Evolutionary conservation across 2,888 invertebrate genomes (phyloP).

Genomic region (Drosophila mimetica): DNA sequence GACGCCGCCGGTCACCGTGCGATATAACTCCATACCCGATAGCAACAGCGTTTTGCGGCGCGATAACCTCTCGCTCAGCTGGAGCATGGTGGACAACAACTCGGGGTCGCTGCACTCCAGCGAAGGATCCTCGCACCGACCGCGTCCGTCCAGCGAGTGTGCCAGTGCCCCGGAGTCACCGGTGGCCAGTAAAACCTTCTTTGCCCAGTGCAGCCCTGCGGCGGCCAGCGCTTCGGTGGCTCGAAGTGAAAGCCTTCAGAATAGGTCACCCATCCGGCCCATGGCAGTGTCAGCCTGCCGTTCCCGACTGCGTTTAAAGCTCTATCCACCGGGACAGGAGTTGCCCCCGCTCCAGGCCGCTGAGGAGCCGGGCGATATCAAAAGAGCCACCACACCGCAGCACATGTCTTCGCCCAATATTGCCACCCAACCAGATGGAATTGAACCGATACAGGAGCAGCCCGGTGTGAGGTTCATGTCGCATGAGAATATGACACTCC

Average conservation of each 20-base stretch:
- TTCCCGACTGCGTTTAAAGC: conserved; percentile 82
- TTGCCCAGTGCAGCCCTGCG: conserved; percentile 54
- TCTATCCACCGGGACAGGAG: conserved; percentile 83
- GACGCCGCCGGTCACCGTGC: conserved; percentile 83
- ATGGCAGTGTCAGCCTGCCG: conserved; percentile 84
- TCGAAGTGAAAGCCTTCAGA: conserved; percentile 71
- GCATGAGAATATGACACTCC: conserved; percentile 82
- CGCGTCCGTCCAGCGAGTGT: conserved; percentile 76
- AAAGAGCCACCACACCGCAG: conserved; percentile 80
- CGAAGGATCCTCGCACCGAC: conserved; percentile 61
- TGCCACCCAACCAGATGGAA: conserved; percentile 72
- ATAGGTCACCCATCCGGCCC: conserved; percentile 79
- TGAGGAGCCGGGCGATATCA: conserved; percentile 62
- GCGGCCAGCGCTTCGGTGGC: conserved; percentile 68
- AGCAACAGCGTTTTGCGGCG: conserved; percentile 61
- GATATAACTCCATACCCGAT: conserved; percentile 83
- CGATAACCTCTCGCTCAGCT: conserved; percentile 79
- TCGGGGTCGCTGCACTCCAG: conserved; percentile 73
- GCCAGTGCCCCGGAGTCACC: conserved; percentile 84
- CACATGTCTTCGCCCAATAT: conserved; percentile 84
- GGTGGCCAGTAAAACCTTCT: conserved; percentile 78
- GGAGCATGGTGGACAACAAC: conserved; percentile 75
- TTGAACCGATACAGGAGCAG: conserved; percentile 56
- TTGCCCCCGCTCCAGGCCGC: conserved; percentile 55
- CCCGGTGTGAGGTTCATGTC: conserved; percentile 80